Conservation (phyloP, 2,113 vertebrate genomes). For the Pelobates fuscus region DNA sequence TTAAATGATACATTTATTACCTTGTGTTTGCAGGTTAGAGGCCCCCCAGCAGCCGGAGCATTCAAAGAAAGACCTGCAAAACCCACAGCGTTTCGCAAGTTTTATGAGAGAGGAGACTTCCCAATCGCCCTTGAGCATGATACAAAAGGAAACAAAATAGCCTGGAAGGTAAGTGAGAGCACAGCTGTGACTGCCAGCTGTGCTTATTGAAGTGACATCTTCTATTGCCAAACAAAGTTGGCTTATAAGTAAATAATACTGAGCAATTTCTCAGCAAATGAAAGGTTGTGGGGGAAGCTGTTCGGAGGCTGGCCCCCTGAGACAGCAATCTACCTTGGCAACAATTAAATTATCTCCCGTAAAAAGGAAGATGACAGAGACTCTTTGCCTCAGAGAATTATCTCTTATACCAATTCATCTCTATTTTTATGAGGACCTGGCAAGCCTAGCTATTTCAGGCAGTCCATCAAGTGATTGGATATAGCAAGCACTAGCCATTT, state of each 20-base stretch:
- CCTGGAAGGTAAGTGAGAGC: conserved; percentile 89
- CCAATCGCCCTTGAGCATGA: conserved; percentile 85
- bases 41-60: conserved; percentile 83
- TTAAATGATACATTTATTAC: conserved; percentile 20
- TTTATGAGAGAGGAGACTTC: conserved; percentile 89
- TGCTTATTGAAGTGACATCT: conserved; percentile 57
- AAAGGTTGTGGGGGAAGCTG: conserved; percentile 54
- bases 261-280: conserved; percentile 62
- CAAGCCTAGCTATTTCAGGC: conserved; percentile 66
- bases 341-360: conserved; percentile 73
- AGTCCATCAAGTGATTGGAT: conserved; percentile 72
- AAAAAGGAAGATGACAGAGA: conserved; percentile 71
- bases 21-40: conserved; percentile 74
- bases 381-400: conserved; percentile 71
- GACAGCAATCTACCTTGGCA: conserved; percentile 67
- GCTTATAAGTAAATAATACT: conserved; percentile 63
- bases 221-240: conserved; percentile 62
- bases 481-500: conserved; percentile 66
- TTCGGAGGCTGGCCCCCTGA: conserved; percentile 55
- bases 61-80: conserved; percentile 81
- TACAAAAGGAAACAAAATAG: conserved; percentile 81
- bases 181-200: conserved; percentile 59
- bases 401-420: conserved; percentile 69
- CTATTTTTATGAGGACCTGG: conserved; percentile 74
- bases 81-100: conserved; percentile 85